A percentile compares a stretch with the other conserved stretches of the same genome.
phyloP scores from a whole-genome alignment of 2,888 invertebrate genomes.

The Caenorhabditis sp. region DNA sequence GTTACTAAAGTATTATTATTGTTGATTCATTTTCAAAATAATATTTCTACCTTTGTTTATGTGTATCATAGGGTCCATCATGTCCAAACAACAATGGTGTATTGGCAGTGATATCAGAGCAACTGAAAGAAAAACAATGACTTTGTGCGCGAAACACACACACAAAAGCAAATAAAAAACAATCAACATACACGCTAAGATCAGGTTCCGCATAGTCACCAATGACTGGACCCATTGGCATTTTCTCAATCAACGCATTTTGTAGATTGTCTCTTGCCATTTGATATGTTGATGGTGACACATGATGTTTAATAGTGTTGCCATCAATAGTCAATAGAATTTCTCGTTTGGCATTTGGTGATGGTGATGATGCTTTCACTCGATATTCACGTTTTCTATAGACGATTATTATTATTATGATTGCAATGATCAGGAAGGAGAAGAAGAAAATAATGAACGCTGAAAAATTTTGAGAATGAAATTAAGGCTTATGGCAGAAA shows the following conservation, averaged over 20 bases:
- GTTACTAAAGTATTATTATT: conserved; percentile 13
- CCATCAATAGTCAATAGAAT: conserved; percentile 51
- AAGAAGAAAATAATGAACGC: conserved; percentile 38
- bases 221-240: conserved; percentile 43
- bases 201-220: conserved; percentile 67
- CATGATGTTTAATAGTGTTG: conserved; percentile 48
- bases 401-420: conserved; percentile 22
- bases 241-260: conserved; percentile 54
- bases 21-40: background rate
- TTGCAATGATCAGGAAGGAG: conserved; percentile 28
- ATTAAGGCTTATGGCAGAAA: background rate
- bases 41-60: conserved; percentile 17
- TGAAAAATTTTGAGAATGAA: conserved; percentile 5
- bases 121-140: conserved; percentile 20
- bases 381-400: conserved; percentile 44
- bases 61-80: conserved; percentile 39
- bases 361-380: conserved; percentile 53
- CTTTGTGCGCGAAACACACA: background rate
- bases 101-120: conserved; percentile 41
- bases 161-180: no score
- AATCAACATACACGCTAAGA: conserved; percentile 36
- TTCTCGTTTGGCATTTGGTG: conserved; percentile 41
- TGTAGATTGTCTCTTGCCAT: conserved; percentile 57
- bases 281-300: conserved; percentile 56
- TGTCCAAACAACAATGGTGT: conserved; percentile 38